Evolutionary conservation across 2,113 vertebrate genomes (phyloP).

Genomic region (Ibidorhyncha struthersii): DNA sequence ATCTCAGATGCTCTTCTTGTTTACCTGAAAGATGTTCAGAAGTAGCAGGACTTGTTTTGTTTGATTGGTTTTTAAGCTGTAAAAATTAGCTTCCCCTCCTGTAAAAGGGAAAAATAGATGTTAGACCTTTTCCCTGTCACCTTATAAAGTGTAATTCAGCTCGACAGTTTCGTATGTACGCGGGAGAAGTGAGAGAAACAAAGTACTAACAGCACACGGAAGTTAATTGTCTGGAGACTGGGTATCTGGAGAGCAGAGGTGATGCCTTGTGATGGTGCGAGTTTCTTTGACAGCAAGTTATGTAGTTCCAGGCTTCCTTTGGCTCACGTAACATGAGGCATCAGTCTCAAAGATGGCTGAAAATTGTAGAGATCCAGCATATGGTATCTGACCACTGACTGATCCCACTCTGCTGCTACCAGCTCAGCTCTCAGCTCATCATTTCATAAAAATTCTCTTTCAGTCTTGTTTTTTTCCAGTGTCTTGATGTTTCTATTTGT

Average conservation of each 20-base stretch:
- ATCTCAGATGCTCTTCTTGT: neutral
- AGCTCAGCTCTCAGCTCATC: neutral
- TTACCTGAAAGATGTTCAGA: slow-evolving; percentile 82
- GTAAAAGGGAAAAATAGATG: neutral
- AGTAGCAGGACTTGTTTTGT: slow-evolving; percentile 74
- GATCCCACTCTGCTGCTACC: neutral
- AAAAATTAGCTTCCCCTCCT: slow-evolving; percentile 79
- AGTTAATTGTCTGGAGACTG: slow-evolving; percentile 78
- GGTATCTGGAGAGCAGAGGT: slow-evolving; percentile 77
- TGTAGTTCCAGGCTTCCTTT: slow-evolving; percentile 65
- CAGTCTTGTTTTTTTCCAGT: neutral
- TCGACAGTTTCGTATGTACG: neutral
- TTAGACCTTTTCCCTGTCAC: slow-evolving; percentile 29
- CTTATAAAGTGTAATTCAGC: slow-evolving; percentile 29
- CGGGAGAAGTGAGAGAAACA: slow-evolving; percentile 73
- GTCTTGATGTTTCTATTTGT: neutral
- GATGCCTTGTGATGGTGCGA: slow-evolving; percentile 71
- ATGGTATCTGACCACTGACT: neutral
- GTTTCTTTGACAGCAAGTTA: slow-evolving; percentile 78
- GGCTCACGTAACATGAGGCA: slow-evolving; percentile 73
- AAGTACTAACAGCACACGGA: slow-evolving; percentile 70
- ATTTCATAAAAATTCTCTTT: neutral
- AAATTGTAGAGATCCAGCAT: neutral
- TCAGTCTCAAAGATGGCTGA: slow-evolving; percentile 53
- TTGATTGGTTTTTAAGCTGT: slow-evolving; percentile 69